These are phyloP conservation scores for Eurystomus gularis DNA, from an alignment of 2,113 vertebrate species.

Conservation along the genomic window DNA sequence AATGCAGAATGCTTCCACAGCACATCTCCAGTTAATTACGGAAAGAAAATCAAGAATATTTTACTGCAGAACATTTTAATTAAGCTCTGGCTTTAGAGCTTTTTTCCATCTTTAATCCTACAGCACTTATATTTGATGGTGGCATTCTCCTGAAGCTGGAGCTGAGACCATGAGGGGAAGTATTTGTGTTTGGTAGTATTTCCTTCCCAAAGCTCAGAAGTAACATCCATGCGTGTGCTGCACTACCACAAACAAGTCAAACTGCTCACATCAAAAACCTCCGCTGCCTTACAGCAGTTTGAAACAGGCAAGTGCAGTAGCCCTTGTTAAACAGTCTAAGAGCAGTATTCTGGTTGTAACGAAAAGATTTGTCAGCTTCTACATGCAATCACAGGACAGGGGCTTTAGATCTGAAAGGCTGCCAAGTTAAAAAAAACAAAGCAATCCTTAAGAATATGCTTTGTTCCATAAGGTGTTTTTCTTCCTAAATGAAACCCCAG, in stretches of 20 bases:
- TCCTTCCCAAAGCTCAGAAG: background rate
- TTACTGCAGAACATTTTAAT: background rate
- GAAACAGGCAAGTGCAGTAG: background rate
- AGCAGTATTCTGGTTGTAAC: background rate
- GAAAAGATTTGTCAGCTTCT: background rate
- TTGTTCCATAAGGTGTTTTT: slow-evolving; percentile 9
- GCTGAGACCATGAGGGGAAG: background rate
- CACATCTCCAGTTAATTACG: background rate
- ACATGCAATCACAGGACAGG: background rate
- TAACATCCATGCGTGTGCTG: background rate
- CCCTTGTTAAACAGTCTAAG: background rate
- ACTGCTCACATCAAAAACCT: background rate
- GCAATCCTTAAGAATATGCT: background rate
- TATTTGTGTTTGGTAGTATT: background rate
- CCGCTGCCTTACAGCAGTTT: background rate
- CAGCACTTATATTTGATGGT: background rate
- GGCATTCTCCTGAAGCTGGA: background rate
- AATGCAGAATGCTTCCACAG: background rate
- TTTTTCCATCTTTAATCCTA: background rate
- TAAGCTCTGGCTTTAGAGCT: background rate
- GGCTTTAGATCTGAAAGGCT: background rate
- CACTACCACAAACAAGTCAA: background rate
- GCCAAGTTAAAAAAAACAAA: background rate
- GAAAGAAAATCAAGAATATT: background rate
- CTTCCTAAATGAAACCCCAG: slow-evolving; percentile 1